Conservation (phyloP, 2,797 vertebrate genomes). For the Muscicapa striata region DNA sequence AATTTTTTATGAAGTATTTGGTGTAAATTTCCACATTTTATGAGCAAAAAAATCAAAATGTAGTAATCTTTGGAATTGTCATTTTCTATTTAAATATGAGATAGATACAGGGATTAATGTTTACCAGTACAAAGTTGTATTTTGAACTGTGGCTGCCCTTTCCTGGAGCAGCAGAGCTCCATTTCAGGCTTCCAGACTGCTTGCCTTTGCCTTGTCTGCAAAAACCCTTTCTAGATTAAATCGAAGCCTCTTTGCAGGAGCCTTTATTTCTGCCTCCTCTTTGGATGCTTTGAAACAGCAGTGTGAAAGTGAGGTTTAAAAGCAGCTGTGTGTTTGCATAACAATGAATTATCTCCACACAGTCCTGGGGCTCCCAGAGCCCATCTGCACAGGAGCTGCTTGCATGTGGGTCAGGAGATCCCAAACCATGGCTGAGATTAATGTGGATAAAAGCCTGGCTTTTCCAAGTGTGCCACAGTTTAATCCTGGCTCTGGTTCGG, state of each 20-base stretch:
- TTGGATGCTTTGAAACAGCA: background rate
- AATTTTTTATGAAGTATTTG: background rate
- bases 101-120: background rate
- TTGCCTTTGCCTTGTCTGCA: background rate
- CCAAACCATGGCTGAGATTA: background rate
- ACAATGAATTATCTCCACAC: background rate
- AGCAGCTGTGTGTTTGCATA: slow-evolving; percentile 23
- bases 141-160: background rate
- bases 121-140: background rate
- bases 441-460: background rate
- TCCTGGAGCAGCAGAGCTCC: background rate
- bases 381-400: background rate
- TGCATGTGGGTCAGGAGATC: background rate
- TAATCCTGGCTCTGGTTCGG: background rate
- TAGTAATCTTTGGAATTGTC: background rate
- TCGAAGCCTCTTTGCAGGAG: background rate
- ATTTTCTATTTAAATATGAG: background rate
- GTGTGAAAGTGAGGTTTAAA: background rate
- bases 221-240: background rate
- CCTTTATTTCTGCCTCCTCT: background rate
- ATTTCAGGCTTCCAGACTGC: background rate
- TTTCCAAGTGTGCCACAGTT: background rate
- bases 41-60: background rate
- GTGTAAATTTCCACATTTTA: background rate
- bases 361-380: background rate